Evolutionary conservation across 2,888 invertebrate genomes (phyloP).

Genomic region (Cheilosia urbana): DNA sequence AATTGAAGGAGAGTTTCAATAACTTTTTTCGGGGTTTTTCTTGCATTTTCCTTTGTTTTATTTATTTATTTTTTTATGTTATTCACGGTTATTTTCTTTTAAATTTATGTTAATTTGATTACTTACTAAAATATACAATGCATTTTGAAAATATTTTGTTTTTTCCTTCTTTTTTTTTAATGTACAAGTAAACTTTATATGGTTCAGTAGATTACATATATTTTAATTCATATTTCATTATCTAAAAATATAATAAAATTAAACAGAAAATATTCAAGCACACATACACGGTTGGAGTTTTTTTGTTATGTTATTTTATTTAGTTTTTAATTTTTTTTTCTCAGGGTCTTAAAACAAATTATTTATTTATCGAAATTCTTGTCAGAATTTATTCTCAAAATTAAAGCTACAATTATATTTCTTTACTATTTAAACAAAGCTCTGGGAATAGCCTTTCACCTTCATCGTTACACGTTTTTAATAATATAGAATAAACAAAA

Average conservation of each 20-base stretch:
- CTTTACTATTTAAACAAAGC: constrained; percentile 45
- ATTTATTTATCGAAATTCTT: constrained; percentile 8
- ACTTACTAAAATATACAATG: constrained; percentile 66
- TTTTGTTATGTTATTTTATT: too few species aligned
- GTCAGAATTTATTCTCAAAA: constrained; percentile 35
- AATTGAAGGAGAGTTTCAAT: constrained; percentile 32
- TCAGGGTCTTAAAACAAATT: neutral
- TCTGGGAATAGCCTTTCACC: constrained; percentile 15
- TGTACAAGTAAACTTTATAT: constrained; percentile 50
- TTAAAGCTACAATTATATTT: constrained; percentile 47
- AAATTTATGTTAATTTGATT: constrained; percentile 51
- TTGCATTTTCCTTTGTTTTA: constrained; percentile 23
- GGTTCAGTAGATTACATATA: constrained; percentile 51
- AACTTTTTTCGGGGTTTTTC: constrained; percentile 17
- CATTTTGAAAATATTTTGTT: constrained; percentile 38
- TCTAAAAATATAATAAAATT: constrained; percentile 61
- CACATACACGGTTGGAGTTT: constrained; percentile 22
- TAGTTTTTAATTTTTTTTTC: constrained; percentile 1
- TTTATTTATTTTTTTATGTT: constrained; percentile 12
- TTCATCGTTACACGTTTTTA: constrained; percentile 15
- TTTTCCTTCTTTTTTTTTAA: constrained; percentile 22
- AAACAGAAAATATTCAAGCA: constrained; percentile 47
- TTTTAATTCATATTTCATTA: constrained; percentile 64
- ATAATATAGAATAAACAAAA: constrained; percentile 17
- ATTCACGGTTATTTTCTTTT: constrained; percentile 14